phyloP scores from a whole-genome alignment of 2,888 invertebrate species.

The Diaphora mendica region DNA sequence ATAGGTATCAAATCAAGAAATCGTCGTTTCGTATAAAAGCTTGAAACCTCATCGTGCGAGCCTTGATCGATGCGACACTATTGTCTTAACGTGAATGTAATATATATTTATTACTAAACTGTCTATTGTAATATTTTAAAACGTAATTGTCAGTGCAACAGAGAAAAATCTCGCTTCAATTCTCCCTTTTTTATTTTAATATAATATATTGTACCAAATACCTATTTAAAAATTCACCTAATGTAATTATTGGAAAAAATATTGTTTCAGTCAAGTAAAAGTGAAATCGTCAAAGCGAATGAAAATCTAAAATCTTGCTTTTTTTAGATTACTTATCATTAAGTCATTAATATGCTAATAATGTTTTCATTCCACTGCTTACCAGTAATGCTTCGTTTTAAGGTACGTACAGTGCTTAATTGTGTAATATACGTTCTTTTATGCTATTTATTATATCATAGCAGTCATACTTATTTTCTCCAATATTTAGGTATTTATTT shows the following conservation, averaged over 20 bases:
- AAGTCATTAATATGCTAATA: neutral
- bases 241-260: no score
- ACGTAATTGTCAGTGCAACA: neutral
- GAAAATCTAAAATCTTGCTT: neutral
- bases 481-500: neutral
- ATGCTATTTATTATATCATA: neutral
- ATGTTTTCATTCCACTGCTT: conserved; percentile 38
- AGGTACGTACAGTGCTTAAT: neutral
- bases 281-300: neutral
- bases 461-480: neutral
- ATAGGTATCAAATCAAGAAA: neutral
- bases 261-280: no score
- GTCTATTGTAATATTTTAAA: no score
- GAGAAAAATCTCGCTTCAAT: neutral
- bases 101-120: no score
- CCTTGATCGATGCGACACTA: no score
- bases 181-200: neutral
- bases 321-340: neutral
- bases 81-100: no score
- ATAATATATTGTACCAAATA: no score
- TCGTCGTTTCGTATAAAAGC: no score
- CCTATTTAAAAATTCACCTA: no score
- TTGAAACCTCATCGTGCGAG: neutral
- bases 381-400: conserved; percentile 15
- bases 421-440: neutral